Percentiles rank a stretch among this genome's conserved stretches.
Evolutionary conservation across 1,140 invertebrate genomes (phyloP).

Genomic region (Drosophila biarmipes): DNA sequence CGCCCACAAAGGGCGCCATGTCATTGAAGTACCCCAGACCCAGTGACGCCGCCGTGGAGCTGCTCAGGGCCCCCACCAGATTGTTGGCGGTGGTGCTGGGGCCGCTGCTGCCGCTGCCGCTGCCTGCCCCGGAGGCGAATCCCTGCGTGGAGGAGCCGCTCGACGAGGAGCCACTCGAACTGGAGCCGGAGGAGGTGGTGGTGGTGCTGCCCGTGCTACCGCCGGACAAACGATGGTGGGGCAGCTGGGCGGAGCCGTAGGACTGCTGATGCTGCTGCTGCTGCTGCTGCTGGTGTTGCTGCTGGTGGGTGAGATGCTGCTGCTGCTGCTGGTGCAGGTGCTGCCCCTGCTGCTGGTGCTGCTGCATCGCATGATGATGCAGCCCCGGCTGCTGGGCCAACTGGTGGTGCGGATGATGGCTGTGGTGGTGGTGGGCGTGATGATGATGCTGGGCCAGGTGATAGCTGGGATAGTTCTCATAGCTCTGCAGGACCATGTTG

Average conservation of each 20-base stretch:
- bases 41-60: constrained; percentile 72
- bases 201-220: constrained; percentile 78
- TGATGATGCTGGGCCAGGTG: constrained; percentile 68
- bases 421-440: constrained; percentile 31
- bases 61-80: constrained; percentile 65
- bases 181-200: constrained; percentile 72
- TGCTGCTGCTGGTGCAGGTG: constrained; percentile 41
- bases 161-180: constrained; percentile 62
- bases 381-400: constrained; percentile 41
- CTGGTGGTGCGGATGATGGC: constrained; percentile 44
- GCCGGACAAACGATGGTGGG: constrained; percentile 76
- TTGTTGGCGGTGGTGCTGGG: constrained; percentile 15
- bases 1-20: constrained; percentile 68
- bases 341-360: constrained; percentile 37
- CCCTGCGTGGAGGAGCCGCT: constrained; percentile 62
- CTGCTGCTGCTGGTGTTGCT: constrained; percentile 17
- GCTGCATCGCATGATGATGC: constrained; percentile 44
- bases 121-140: constrained; percentile 30
- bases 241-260: neutral
- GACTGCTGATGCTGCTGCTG: neutral
- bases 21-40: constrained; percentile 81
- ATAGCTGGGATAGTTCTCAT: constrained; percentile 75
- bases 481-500: constrained; percentile 77
- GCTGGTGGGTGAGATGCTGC: constrained; percentile 56
- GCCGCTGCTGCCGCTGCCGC: constrained; percentile 6